Conservation (phyloP, 2,888 invertebrate species). For the Phyto melanocephala region DNA sequence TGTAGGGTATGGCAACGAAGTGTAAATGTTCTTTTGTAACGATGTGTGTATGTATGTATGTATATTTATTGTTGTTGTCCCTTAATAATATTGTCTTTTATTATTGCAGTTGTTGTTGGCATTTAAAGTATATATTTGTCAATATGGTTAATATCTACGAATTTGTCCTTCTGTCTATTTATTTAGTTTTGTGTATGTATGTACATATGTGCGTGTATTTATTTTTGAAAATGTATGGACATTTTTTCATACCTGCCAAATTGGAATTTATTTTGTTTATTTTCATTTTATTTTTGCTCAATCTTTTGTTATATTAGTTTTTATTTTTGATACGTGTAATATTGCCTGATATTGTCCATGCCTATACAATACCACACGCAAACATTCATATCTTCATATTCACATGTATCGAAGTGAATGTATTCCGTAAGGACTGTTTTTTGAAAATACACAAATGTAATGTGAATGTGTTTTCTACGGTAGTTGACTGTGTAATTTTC, state of each 20-base stretch:
- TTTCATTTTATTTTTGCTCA: neutral
- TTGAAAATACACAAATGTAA: neutral
- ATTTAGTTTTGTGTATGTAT: neutral
- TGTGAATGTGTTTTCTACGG: neutral
- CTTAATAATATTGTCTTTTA: neutral
- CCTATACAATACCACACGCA: slow-evolving; percentile 39
- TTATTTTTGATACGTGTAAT: slow-evolving; percentile 23
- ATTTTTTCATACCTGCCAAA: slow-evolving; percentile 21
- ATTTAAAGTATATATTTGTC: neutral
- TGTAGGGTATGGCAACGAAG: neutral
- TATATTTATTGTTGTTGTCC: neutral
- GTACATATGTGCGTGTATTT: neutral
- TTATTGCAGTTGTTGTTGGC: neutral
- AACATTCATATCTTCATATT: neutral
- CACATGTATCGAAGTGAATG: neutral
- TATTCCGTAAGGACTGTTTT: neutral
- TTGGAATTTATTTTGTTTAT: neutral
- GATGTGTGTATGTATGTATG: neutral
- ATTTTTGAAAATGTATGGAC: neutral
- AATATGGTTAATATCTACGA: neutral
- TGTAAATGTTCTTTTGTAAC: slow-evolving; percentile 17
- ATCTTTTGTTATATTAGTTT: neutral
- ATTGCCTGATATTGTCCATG: slow-evolving; percentile 35
- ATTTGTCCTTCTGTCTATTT: neutral
- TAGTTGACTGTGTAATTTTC: slow-evolving; percentile 26